Base-by-base conservation (phyloP, 2,888 invertebrate species). In the Cryptocephalus primarius region DNA sequence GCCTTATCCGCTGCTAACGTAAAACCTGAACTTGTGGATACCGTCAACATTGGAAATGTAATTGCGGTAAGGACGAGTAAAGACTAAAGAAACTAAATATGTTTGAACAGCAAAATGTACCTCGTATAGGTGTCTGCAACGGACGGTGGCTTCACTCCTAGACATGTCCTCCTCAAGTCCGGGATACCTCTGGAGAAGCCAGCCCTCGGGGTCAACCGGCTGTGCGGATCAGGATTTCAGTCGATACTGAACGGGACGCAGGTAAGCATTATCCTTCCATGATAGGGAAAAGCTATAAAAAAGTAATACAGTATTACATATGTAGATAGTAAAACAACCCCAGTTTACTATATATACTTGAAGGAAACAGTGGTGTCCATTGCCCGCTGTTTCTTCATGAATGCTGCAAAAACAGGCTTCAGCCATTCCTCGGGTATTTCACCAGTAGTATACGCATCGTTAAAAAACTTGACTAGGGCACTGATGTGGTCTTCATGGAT, bases 221-320 rank as follows among this genome's bases (percentile, higher is more conserved):
- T 99, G 12, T 99, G 99, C 69, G 99, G 97, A 11, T 95, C 95
- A 32, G 97, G 97, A 1, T 99, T 99, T 71, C 97, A 99, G 67
- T 81, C 97, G 0, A 75, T 99, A 51, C 80, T 95, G 12, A 92
- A 83, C 73, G 89, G 86, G 45, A 86, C 88, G 33, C 94, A 94
- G 77, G 90, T 88, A 72, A 52, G 44, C 51, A 22, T 22, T 22
- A 22, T 22, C 22, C 22, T 4, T 22, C 6, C 22, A 22, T n/a
- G n/a, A n/a, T 22, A 22, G 3, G 6, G 22, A 22, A 22, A 2
- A 22, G 22, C 22, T 4, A 22, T 22, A 22, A 4, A 22, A 2
- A 22, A n/a, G n/a, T n/a, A n/a, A n/a, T n/a, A n/a, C n/a, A n/a
- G n/a, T n/a, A n/a, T n/a, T n/a, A n/a, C n/a, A n/a, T n/a, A n/a